Evolutionary conservation across 2,797 vertebrate species (phyloP).

Genomic region (Notolepis coatsorum): DNA sequence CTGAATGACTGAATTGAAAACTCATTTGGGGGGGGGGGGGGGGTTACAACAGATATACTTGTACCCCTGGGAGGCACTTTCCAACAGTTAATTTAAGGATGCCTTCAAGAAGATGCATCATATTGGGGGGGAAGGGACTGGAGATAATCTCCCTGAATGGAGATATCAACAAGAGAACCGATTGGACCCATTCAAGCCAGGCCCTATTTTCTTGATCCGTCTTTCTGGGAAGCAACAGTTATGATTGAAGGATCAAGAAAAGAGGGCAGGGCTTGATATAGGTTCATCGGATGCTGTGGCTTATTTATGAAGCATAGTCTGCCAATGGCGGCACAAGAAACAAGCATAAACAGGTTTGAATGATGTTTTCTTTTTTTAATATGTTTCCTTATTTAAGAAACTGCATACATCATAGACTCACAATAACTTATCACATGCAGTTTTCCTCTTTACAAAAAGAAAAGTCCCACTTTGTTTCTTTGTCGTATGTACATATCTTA

Average conservation of each 20-base stretch:
- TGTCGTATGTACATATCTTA: constrained; percentile 67
- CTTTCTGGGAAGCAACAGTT: no score
- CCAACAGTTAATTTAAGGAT: not conserved
- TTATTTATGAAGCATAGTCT: not conserved
- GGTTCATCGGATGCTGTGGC: not conserved
- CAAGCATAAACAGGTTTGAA: constrained; percentile 25
- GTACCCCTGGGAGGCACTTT: constrained; percentile 1
- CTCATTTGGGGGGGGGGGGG: constrained; percentile 10
- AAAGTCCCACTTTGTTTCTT: constrained; percentile 61
- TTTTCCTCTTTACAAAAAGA: constrained; percentile 84
- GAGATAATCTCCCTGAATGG: not conserved
- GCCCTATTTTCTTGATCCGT: no score
- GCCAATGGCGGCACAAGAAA: not conserved
- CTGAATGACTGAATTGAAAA: constrained; percentile 17
- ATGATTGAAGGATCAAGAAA: not conserved
- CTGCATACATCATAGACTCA: constrained; percentile 92
- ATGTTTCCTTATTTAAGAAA: constrained; percentile 91
- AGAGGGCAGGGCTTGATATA: no score
- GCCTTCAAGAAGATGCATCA: not conserved
- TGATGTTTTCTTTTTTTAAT: constrained; percentile 68
- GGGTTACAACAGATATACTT: constrained; percentile 1
- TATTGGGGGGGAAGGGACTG: not conserved
- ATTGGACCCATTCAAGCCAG: no score
- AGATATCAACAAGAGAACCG: no score
- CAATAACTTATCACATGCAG: constrained; percentile 95